These are phyloP conservation scores for Apamea monoglypha DNA, from an alignment of 2,888 invertebrate species.

Conservation along the genomic window DNA sequence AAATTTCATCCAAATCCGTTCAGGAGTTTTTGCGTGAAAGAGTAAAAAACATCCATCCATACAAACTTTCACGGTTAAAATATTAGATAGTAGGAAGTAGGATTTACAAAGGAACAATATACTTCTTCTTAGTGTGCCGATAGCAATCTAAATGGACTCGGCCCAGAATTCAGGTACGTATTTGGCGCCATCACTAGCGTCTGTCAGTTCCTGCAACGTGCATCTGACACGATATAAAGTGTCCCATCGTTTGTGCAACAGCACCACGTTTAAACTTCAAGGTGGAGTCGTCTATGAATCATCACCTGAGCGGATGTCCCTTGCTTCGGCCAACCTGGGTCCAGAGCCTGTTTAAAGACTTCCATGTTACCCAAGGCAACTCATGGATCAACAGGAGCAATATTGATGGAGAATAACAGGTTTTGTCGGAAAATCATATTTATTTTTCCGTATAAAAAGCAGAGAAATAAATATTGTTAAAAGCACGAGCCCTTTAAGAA, in stretches of 20 bases:
- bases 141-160: background rate
- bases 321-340: too few species aligned
- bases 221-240: background rate
- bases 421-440: background rate
- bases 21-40: too few species aligned
- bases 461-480: background rate
- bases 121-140: background rate
- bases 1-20: too few species aligned
- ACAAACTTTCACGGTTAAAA: too few species aligned
- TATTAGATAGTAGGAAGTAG: too few species aligned
- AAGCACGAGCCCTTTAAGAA: background rate
- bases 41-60: too few species aligned
- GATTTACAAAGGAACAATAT: slow-evolving; percentile 6
- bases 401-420: too few species aligned
- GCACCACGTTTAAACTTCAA: background rate
- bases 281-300: background rate
- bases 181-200: background rate
- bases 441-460: background rate
- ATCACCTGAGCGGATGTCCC: background rate
- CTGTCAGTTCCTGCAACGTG: background rate
- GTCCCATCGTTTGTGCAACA: background rate
- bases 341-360: too few species aligned
- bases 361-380: background rate
- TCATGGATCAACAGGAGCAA: background rate
- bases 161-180: too few species aligned